Evolutionary conservation across 1,140 invertebrate genomes (phyloP).

Genomic region (Stenopsyche tienmushanensis): DNA sequence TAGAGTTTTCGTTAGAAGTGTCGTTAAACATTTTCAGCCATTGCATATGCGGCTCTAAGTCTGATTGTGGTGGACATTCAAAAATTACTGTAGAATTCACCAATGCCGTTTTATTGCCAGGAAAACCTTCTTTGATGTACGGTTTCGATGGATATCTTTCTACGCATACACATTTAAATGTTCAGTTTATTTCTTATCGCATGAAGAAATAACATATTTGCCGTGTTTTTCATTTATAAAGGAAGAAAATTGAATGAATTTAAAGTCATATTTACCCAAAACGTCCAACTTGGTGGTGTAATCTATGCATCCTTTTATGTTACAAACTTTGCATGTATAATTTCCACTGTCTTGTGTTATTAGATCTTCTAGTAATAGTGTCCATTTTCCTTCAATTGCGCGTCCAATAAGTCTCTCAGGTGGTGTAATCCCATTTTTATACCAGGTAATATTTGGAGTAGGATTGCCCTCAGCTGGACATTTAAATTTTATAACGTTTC

Average conservation of each 20-base stretch:
- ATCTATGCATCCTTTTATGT: constrained; percentile 73
- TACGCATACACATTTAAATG: constrained; percentile 45
- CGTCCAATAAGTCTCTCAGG: constrained; percentile 60
- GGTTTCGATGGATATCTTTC: constrained; percentile 76
- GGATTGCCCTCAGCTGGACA: constrained; percentile 63
- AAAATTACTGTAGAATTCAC: constrained; percentile 70
- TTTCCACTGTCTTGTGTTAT: constrained; percentile 76
- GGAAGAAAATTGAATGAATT: background rate
- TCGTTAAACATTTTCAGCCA: constrained; percentile 64
- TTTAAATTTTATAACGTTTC: constrained; percentile 51
- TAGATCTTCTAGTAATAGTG: constrained; percentile 70
- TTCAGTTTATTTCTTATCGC: too few relatives aligned
- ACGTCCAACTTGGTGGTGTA: constrained; percentile 73
- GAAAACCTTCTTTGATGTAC: constrained; percentile 75
- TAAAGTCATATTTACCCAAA: constrained; percentile 63
- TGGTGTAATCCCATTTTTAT: constrained; percentile 67
- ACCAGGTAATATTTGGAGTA: constrained; percentile 76
- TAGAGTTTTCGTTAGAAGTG: constrained; percentile 49
- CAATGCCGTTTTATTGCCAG: constrained; percentile 73
- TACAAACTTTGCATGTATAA: constrained; percentile 85
- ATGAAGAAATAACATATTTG: too few relatives aligned
- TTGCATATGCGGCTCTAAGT: constrained; percentile 72
- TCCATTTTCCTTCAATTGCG: constrained; percentile 63
- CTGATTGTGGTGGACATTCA: constrained; percentile 71
- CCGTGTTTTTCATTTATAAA: too few relatives aligned